These are phyloP conservation scores for Neuroscelio doddi DNA, from an alignment of 2,888 invertebrate species.

Conservation along the genomic window DNA sequence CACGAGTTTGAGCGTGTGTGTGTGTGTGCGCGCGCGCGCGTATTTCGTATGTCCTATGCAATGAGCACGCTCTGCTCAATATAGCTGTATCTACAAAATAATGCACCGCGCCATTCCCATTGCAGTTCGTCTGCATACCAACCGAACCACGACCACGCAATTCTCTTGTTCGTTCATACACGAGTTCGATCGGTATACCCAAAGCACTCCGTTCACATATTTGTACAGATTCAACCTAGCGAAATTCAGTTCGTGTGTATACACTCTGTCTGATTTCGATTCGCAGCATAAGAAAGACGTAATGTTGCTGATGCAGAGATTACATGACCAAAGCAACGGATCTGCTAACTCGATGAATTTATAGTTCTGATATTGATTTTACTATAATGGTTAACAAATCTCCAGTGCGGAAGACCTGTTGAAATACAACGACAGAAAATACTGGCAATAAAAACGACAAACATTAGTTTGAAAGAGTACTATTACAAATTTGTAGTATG, in stretches of 20 bases:
- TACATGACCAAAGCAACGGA: too few relatives aligned
- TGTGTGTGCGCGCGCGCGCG: constrained; percentile 17
- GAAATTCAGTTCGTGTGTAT: too few relatives aligned
- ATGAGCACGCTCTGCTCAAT: constrained; percentile 18
- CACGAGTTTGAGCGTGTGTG: constrained; percentile 34
- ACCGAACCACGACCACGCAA: constrained; percentile 56
- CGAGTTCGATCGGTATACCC: constrained; percentile 44
- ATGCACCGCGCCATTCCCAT: constrained; percentile 55
- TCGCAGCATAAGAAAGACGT: constrained; percentile 26
- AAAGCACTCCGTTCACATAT: constrained; percentile 45
- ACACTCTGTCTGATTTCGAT: constrained; percentile 31
- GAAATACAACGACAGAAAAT: too few relatives aligned
- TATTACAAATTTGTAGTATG: too few relatives aligned
- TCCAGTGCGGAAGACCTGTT: too few relatives aligned
- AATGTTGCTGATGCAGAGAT: constrained; percentile 31
- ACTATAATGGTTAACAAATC: too few relatives aligned
- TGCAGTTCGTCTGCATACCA: constrained; percentile 60
- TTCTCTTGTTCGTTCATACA: constrained; percentile 47
- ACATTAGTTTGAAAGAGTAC: too few relatives aligned
- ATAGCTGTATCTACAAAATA: constrained; percentile 52
- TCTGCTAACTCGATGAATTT: too few relatives aligned
- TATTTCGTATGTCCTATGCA: too few relatives aligned
- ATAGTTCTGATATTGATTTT: too few relatives aligned
- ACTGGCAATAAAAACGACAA: too few relatives aligned
- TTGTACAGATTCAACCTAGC: constrained; percentile 52